Base-by-base conservation (phyloP, 2,888 invertebrate genomes). In the Nezara viridula region DNA sequence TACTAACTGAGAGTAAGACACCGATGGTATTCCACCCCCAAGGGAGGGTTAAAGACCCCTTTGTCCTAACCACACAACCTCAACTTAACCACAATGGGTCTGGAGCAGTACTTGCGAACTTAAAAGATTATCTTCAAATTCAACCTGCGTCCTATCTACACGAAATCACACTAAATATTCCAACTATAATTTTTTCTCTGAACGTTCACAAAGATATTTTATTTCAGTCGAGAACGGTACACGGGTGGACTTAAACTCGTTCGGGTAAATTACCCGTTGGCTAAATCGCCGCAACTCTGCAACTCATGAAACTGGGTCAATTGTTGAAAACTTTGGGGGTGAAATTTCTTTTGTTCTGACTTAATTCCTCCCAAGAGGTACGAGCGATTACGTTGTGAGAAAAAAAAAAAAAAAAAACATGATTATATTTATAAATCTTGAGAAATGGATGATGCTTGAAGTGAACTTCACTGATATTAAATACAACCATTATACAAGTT, bases 1-100 rank as follows among this genome's bases (percentile, higher is more conserved):
- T 37, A 32, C 16, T 37, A 73, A 21, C 19, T 21, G 19, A 3
- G 14, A 10, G 12, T 60, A 60, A 60, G 60, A 60, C 37, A 60
- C 60, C 60, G 60, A 27, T 14, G 27, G 2, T 60, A 27, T 60
- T 60, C 60, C 14, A 60, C 16, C 12, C 60, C 21, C 32, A 7
- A 73, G 32, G 37, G 37, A 73, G 66, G 37, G 19, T 7, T 60
- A 37, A 32, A 37, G 32, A 37, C 19, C 66, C 27, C 66, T 73
- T 73, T 73, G 66, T 73, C 19, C 66, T 24, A 73, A 73, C 66
- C 66, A 73, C 66, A 73, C 32, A 73, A 37, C 66, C 66, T 19
- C 66, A 37, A 73, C 66, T 73, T 60, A 19, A 37, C 66, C 66
- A 73, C 66, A 73, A 73, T 37, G 37, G 37, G 37, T 9, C 66